Evolutionary conservation across 2,888 invertebrate species (phyloP), one percentile per base, ranked within the genome.

Genomic region (Alcis repandata): DNA sequence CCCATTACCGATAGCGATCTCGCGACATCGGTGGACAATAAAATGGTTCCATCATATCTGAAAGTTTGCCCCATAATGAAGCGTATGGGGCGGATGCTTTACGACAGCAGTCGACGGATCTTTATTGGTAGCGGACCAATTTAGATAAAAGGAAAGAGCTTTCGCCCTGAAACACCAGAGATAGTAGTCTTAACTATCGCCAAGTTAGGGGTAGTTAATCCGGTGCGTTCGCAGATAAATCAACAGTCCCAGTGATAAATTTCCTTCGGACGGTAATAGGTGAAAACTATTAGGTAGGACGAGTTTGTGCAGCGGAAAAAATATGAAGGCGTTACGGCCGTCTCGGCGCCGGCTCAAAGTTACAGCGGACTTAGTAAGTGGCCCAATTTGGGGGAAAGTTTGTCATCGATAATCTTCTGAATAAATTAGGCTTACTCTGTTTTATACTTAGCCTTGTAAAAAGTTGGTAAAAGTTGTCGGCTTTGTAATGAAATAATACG

Each of bases 91-190:
- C 86, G 89, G 88, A 90, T 91, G 91, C 88, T 93, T 93, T 93
- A 93, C 93, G 93, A 93, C 91, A 88, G 89, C 86, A 87, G 90
- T 88, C 90, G 89, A 84, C 87, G 91, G 85, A 92, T 93, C 92
- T 93, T 93, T 92, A 93, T 93, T 92, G 92, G 92, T 90, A 89
- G 88, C 89, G 86, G 88, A 92, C 93, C 92, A 93, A 93, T 93
- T 93, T 93, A 93, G 93, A 93, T 93, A 93, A 93, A 93, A 93
- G 93, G 92, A 91, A 91, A 91, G 92, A 90, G 91, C 91, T 91
- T 90, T 89, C 85, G 85, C 88, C 87, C 90, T 89, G 91, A 88
- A 91, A 92, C 90, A 91, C 91, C 90, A 90, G 86, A 91, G 92
- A 92, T 92, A 91, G 90, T 85, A 88, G 90, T 90, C 92, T 92